Percentiles rank a stretch among this genome's conserved stretches.
Conservation (phyloP, 2,113 vertebrate species). For the Dasyornis broadbenti region DNA sequence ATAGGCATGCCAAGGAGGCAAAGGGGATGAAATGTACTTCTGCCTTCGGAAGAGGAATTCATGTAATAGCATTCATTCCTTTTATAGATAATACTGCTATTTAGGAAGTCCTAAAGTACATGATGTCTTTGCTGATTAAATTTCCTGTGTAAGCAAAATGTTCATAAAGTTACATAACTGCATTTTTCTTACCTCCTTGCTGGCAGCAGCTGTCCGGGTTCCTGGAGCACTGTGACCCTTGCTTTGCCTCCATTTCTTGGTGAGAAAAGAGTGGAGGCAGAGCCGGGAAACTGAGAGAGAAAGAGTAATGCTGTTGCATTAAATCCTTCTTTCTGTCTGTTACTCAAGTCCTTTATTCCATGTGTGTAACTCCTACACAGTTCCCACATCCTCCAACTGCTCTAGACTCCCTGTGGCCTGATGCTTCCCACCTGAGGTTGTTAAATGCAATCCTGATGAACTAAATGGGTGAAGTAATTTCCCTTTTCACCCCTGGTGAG, state of each 20-base stretch:
- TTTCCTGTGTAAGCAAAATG: slow-evolving; percentile 39
- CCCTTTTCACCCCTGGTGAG: background rate
- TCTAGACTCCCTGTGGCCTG: background rate
- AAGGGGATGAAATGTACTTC: slow-evolving; percentile 1
- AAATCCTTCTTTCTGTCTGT: background rate
- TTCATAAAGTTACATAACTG: slow-evolving; percentile 19
- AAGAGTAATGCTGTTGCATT: background rate
- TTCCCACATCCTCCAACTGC: background rate
- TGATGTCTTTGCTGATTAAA: slow-evolving; percentile 50
- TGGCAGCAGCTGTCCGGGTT: background rate
- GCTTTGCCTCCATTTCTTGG: background rate
- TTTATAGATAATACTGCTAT: slow-evolving; percentile 20
- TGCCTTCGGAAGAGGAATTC: slow-evolving; percentile 2
- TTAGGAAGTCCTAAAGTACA: slow-evolving; percentile 52
- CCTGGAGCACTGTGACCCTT: background rate
- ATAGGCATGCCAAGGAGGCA: background rate
- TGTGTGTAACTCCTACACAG: background rate
- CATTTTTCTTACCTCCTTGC: slow-evolving; percentile 7
- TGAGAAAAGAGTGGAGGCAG: background rate
- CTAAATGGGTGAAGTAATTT: background rate
- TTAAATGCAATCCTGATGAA: background rate
- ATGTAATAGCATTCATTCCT: slow-evolving; percentile 29
- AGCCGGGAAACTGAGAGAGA: background rate
- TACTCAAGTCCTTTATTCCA: background rate
- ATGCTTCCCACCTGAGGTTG: background rate